Conservation (phyloP, 2,888 invertebrate genomes). For the Saturnia japonica region DNA sequence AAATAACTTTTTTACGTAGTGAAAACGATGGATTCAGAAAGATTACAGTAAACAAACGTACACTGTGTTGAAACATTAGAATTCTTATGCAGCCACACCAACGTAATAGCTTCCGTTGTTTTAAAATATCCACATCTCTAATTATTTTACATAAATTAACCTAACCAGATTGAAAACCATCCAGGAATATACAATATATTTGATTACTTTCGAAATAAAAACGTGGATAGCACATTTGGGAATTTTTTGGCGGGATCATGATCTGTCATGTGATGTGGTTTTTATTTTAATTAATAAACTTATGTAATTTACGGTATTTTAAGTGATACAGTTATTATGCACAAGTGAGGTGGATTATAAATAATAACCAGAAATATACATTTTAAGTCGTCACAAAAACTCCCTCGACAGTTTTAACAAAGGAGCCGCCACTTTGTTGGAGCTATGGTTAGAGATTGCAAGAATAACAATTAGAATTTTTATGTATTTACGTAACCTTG, state of each 20-base stretch:
- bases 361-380: too few species aligned
- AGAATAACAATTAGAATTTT: too few species aligned
- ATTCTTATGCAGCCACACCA: constrained; percentile 9
- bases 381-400: too few species aligned
- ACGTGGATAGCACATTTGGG: background rate
- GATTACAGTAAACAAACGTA: constrained; percentile 13
- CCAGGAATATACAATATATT: background rate
- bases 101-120: constrained; percentile 11
- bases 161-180: constrained; percentile 3
- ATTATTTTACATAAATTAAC: constrained; percentile 4
- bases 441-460: too few species aligned
- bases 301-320: too few species aligned
- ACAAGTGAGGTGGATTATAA: too few species aligned
- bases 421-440: too few species aligned
- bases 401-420: too few species aligned
- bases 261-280: too few species aligned
- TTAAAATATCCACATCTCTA: background rate
- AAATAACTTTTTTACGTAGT: background rate
- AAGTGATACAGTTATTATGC: too few species aligned
- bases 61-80: background rate
- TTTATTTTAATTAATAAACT: too few species aligned
- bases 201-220: background rate
- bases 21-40: background rate
- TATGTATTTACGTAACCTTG: too few species aligned
- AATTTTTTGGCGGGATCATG: background rate